Conservation (phyloP, 1,140 invertebrate species). For the Drosophila sturtevanti region DNA sequence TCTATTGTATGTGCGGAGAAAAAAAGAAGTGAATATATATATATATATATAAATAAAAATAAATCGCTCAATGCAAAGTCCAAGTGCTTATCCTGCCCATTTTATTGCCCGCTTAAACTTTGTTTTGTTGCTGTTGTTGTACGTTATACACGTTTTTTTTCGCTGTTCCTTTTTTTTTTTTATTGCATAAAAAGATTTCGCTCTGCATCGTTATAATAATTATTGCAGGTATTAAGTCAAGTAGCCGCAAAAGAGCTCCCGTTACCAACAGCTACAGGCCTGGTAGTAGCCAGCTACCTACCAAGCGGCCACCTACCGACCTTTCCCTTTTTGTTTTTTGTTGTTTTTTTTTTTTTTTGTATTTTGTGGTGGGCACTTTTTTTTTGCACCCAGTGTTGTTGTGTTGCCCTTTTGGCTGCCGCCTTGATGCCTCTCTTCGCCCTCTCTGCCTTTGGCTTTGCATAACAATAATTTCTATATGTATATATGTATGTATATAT, state of each 20-base stretch:
- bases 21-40: slow-evolving; percentile 30
- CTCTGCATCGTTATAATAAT: slow-evolving; percentile 75
- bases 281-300: background rate
- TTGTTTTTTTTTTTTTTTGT: slow-evolving; percentile 2
- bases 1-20: slow-evolving; percentile 35
- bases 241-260: slow-evolving; percentile 66
- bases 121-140: slow-evolving; percentile 40
- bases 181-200: slow-evolving; percentile 53
- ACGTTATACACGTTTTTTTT: slow-evolving; percentile 41
- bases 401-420: slow-evolving; percentile 33
- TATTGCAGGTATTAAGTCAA: slow-evolving; percentile 80
- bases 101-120: slow-evolving; percentile 66
- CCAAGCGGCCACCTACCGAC: slow-evolving; percentile 16
- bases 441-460: slow-evolving; percentile 40
- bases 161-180: slow-evolving; percentile 30
- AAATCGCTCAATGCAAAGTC: slow-evolving; percentile 77
- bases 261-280: slow-evolving; percentile 21
- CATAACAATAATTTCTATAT: slow-evolving; percentile 70
- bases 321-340: slow-evolving; percentile 15
- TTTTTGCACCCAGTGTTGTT: background rate
- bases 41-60: slow-evolving; percentile 50
- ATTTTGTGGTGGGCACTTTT: slow-evolving; percentile 39
- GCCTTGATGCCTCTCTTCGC: background rate
- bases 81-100: slow-evolving; percentile 73
- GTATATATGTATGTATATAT: slow-evolving; percentile 27